Evolutionary conservation across 2,113 vertebrate species (phyloP).

Genomic region (Redunca redunca): DNA sequence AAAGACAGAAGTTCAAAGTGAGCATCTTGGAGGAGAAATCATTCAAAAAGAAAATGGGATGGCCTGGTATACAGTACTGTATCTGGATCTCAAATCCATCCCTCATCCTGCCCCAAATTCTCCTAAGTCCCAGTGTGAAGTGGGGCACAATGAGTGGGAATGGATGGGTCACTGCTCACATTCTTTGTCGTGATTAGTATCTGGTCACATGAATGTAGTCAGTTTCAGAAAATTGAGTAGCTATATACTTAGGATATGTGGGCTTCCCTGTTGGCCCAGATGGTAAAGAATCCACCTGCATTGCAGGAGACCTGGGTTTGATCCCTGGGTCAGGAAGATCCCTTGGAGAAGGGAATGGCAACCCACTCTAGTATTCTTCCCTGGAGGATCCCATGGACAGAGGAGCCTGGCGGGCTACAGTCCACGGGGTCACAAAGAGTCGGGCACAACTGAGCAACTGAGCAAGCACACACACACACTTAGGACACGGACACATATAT

Average conservation of each 20-base stretch:
- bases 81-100: not conserved
- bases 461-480: not conserved
- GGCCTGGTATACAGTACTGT: not conserved
- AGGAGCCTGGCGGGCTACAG: not conserved
- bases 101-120: not conserved
- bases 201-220: not conserved
- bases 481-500: not conserved
- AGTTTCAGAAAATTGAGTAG: not conserved
- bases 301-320: not conserved
- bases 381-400: not conserved
- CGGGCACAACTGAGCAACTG: rapidly evolving
- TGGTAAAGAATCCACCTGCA: not conserved
- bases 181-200: not conserved
- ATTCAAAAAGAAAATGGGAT: not conserved
- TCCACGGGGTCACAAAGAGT: not conserved
- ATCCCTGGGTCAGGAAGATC: not conserved
- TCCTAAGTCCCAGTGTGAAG: not conserved
- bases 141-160: not conserved
- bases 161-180: rapidly evolving
- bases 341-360: not conserved
- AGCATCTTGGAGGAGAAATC: not conserved
- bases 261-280: not conserved
- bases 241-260: not conserved
- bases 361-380: not conserved
- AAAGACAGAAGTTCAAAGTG: not conserved